Evolutionary conservation across 1,140 invertebrate species (phyloP).

Genomic region (Calliphora vicina): DNA sequence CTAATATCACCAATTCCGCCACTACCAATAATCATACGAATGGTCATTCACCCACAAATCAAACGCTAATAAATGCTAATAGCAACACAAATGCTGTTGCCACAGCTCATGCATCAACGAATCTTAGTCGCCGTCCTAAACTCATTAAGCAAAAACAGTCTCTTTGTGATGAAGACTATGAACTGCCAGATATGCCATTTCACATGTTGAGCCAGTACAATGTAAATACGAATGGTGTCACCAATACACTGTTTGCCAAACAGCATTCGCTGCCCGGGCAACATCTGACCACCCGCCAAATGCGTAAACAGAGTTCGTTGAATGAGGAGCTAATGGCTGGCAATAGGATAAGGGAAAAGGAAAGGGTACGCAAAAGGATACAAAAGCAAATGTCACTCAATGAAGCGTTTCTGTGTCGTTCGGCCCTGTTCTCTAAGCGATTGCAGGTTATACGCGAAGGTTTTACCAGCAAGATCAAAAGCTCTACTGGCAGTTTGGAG

Average conservation of each 20-base stretch:
- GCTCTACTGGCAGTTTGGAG: conserved; percentile 80
- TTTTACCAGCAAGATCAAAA: conserved; percentile 80
- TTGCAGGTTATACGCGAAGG: conserved; percentile 86
- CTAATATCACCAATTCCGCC: neutral
- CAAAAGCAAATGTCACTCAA: conserved; percentile 89
- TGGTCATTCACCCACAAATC: conserved; percentile 39
- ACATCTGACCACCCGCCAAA: conserved; percentile 23
- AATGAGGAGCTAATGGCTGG: conserved; percentile 89
- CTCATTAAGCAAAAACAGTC: conserved; percentile 84
- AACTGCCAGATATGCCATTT: conserved; percentile 47
- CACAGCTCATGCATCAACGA: conserved; percentile 41
- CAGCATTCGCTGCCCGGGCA: conserved; percentile 24
- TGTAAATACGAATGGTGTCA: conserved; percentile 47
- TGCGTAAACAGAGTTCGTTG: conserved; percentile 83
- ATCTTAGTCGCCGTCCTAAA: conserved; percentile 65
- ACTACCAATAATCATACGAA: conserved; percentile 18
- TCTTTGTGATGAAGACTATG: conserved; percentile 71
- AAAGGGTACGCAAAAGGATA: conserved; percentile 83
- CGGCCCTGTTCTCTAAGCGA: conserved; percentile 74
- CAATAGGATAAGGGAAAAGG: conserved; percentile 83
- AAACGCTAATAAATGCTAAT: neutral
- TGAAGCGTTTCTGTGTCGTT: conserved; percentile 82
- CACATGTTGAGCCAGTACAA: conserved; percentile 54
- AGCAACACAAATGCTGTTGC: conserved; percentile 50
- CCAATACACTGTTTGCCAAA: conserved; percentile 49